phyloP scores from a whole-genome alignment of 2,113 vertebrate species.

The Vicugna pacos region DNA sequence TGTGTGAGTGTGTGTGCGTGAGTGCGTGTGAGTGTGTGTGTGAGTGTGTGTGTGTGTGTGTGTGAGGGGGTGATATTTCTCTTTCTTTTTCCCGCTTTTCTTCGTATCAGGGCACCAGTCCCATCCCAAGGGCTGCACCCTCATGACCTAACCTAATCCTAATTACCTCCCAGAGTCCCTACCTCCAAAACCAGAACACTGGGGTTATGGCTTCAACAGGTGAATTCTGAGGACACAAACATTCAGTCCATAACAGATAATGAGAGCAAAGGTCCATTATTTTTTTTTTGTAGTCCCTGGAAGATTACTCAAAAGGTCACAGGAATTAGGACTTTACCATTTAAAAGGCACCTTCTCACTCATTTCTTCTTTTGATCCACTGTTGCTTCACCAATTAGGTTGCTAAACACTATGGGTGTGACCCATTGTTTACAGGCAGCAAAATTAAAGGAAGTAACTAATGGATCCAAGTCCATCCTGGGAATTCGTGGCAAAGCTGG shows the following conservation, averaged over 20 bases:
- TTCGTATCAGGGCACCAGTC: background rate
- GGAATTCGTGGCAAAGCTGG: background rate
- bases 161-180: background rate
- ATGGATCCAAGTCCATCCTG: accelerated
- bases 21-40: background rate
- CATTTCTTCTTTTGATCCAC: background rate
- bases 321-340: background rate
- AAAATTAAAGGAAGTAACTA: background rate
- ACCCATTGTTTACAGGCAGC: background rate
- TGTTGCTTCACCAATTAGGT: background rate
- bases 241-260: background rate
- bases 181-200: background rate
- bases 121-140: background rate
- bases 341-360: background rate
- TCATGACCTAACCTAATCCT: background rate
- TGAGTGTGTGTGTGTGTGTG: background rate
- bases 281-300: background rate
- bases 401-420: background rate
- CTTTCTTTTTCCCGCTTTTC: background rate
- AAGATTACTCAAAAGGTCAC: background rate
- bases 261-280: background rate
- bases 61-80: background rate
- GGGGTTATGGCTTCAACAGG: background rate
- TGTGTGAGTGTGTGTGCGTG: background rate
- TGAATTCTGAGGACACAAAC: background rate